A percentile compares a stretch with the other conserved stretches of the same genome.
phyloP scores from a whole-genome alignment of 2,113 vertebrate genomes.

The Phalacrocorax aristotelis region DNA sequence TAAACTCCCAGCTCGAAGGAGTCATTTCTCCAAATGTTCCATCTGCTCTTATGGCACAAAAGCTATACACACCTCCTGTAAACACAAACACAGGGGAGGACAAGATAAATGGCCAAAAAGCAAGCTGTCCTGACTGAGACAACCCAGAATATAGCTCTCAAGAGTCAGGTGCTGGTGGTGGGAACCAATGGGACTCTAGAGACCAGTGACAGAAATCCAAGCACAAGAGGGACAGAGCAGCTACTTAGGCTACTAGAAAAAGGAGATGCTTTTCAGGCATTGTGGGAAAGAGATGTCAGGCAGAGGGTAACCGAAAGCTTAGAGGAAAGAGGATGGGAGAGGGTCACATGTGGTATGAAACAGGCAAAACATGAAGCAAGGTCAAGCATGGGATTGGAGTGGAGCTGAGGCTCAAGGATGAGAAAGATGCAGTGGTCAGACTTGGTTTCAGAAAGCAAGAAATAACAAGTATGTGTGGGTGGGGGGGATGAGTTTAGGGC shows the following conservation, averaged over 20 bases:
- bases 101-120: background rate
- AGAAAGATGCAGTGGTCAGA: background rate
- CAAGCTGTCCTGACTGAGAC: background rate
- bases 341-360: background rate
- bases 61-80: background rate
- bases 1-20: conserved; percentile 51
- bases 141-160: background rate
- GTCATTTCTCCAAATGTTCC: conserved; percentile 32
- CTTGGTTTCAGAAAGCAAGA: background rate
- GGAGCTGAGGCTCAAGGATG: background rate
- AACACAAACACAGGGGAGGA: background rate
- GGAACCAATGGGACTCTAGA: background rate
- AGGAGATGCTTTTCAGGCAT: background rate
- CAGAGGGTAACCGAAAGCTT: background rate
- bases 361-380: background rate
- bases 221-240: background rate
- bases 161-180: background rate
- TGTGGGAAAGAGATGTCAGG: background rate
- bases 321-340: background rate
- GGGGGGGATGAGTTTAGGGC: background rate
- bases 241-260: background rate
- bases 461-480: background rate
- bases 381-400: background rate
- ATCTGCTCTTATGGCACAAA: background rate
- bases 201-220: background rate